Evolutionary conservation across 2,888 invertebrate species (phyloP).

Genomic region (Ophonus ardosiacus): DNA sequence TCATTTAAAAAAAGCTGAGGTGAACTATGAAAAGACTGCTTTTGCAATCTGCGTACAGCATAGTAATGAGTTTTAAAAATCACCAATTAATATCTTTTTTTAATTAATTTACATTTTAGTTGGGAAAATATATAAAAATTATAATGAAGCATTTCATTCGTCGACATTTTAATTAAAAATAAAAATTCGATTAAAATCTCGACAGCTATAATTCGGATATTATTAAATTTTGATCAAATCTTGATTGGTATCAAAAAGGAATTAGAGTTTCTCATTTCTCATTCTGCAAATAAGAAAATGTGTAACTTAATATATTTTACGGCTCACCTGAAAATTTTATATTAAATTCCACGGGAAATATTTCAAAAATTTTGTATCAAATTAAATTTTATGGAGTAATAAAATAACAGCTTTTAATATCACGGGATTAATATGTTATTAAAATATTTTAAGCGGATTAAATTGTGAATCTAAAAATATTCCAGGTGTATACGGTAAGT

Average conservation of each 20-base stretch:
- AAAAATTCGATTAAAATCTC: conserved; percentile 35
- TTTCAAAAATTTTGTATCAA: conserved; percentile 21
- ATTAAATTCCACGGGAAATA: conserved; percentile 29
- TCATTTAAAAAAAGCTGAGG: too few species aligned
- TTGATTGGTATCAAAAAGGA: neutral
- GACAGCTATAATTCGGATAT: conserved; percentile 14
- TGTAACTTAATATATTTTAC: neutral
- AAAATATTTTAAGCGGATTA: conserved; percentile 13
- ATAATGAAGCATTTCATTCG: conserved; percentile 37
- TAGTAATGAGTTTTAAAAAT: neutral
- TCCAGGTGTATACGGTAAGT: conserved; percentile 21
- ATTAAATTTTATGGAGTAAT: conserved; percentile 45
- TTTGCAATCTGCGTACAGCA: too few species aligned
- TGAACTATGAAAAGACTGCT: too few species aligned
- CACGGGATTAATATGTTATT: conserved; percentile 10
- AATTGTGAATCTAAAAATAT: neutral
- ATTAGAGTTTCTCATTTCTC: neutral
- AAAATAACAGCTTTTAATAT: conserved; percentile 31
- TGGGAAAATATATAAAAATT: conserved; percentile 8
- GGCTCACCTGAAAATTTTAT: conserved; percentile 18
- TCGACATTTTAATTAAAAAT: conserved; percentile 51
- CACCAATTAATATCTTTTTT: neutral
- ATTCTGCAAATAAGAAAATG: conserved; percentile 8
- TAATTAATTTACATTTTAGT: conserved; percentile 4
- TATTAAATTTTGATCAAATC: conserved; percentile 35